Conservation (phyloP, 2,113 vertebrate genomes). For the Arvicanthis niloticus region DNA sequence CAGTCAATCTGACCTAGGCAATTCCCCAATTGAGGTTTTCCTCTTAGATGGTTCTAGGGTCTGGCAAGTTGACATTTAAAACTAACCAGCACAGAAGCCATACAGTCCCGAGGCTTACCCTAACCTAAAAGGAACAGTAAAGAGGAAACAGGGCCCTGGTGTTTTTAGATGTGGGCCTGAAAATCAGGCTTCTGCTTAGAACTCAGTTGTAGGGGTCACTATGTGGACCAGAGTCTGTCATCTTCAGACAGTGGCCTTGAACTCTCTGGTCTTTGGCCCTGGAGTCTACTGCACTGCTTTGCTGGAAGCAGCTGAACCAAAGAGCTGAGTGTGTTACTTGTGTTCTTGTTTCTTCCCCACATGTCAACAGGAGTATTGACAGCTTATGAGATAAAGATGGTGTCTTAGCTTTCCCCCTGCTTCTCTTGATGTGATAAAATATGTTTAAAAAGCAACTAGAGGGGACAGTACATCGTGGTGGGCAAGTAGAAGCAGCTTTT, state of each 20-base stretch:
- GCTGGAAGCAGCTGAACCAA: background rate
- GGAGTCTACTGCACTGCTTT: background rate
- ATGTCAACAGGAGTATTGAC: background rate
- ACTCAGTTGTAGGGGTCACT: background rate
- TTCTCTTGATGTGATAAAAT: background rate
- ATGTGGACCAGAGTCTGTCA: background rate
- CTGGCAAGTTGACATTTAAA: background rate
- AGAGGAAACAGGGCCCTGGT: background rate
- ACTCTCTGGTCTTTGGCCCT: background rate
- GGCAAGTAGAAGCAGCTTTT: background rate
- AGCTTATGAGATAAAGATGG: background rate
- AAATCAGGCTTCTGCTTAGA: conserved; percentile 1
- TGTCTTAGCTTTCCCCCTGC: background rate
- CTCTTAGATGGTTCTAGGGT: background rate
- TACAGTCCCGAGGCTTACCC: fast-evolving
- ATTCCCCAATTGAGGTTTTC: background rate
- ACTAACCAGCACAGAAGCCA: background rate
- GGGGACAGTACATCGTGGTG: background rate
- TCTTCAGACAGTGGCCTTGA: background rate
- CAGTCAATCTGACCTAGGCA: background rate
- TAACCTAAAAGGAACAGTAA: background rate
- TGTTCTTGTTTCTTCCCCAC: background rate
- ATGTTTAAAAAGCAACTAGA: background rate
- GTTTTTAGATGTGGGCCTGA: background rate
- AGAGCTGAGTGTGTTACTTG: background rate